Percentiles rank a stretch among this genome's conserved stretches.
phyloP scores from a whole-genome alignment of 1,140 invertebrate genomes.

The Diuraphis noxia region DNA sequence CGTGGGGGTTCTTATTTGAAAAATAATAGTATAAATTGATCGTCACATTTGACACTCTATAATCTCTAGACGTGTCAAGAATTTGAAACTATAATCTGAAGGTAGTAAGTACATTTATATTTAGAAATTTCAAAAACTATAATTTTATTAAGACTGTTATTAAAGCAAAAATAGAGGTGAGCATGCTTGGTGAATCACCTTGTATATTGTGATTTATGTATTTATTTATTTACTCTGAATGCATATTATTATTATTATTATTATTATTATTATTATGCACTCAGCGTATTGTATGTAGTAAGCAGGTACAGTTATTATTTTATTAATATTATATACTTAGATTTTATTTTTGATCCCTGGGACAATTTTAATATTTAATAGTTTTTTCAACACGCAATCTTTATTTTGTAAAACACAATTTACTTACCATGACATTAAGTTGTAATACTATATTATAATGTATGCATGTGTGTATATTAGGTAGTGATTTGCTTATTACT shows the following conservation, averaged over 20 bases:
- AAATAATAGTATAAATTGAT: too few species aligned
- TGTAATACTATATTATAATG: not conserved
- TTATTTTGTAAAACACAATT: not conserved
- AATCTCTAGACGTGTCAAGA: too few species aligned
- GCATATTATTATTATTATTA: too few species aligned
- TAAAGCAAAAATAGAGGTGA: not conserved
- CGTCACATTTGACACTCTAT: too few species aligned
- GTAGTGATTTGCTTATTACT: not conserved
- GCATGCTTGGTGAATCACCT: not conserved
- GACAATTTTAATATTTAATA: not conserved
- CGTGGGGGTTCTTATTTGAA: too few species aligned
- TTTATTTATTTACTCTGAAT: not conserved
- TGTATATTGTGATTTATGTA: not conserved
- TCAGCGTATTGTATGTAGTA: too few species aligned
- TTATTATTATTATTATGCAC: too few species aligned
- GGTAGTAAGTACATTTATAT: too few species aligned
- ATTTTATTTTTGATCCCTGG: not conserved
- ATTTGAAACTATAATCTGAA: too few species aligned
- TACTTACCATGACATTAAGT: not conserved
- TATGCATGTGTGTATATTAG: not conserved
- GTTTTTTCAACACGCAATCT: not conserved
- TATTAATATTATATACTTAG: too few species aligned
- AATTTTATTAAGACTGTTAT: not conserved
- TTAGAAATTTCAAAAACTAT: too few species aligned
- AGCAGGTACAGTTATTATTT: too few species aligned